phyloP scores from a whole-genome alignment of 1,140 invertebrate species.

The Dendroctonus ponderosae region DNA sequence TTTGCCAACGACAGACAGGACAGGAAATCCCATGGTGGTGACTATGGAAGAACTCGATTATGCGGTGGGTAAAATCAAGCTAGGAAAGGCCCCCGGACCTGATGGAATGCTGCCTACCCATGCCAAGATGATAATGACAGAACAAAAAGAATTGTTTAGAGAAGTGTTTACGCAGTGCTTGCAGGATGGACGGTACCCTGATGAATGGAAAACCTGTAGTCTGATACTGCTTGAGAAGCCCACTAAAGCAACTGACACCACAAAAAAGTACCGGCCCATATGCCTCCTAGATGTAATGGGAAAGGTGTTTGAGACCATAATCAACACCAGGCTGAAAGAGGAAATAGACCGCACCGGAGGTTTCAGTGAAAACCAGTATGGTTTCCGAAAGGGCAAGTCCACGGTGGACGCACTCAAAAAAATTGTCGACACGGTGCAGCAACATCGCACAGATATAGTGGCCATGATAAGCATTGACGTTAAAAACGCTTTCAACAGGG shows the following conservation, averaged over 20 bases:
- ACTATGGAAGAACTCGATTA: slow-evolving; percentile 22
- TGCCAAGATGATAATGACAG: no score
- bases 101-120: no score
- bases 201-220: no score
- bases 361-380: slow-evolving; percentile 10
- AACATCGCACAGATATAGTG: neutral
- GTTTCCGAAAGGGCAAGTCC: slow-evolving; percentile 15
- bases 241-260: no score
- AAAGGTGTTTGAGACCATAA: slow-evolving; percentile 17
- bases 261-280: no score
- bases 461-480: slow-evolving; percentile 26
- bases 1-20: no score
- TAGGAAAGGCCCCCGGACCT: slow-evolving; percentile 14
- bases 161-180: no score
- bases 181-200: no score
- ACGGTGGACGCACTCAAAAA: slow-evolving; percentile 18
- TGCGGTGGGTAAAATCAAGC: slow-evolving; percentile 20
- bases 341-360: slow-evolving; percentile 17
- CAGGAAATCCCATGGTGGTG: no score
- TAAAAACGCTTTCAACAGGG: slow-evolving; percentile 29
- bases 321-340: slow-evolving; percentile 6
- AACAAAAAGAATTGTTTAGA: neutral
- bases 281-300: no score
- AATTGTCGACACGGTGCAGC: neutral
- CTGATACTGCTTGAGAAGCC: no score